Evolutionary conservation across 2,797 vertebrate genomes (phyloP).

Genomic region (Enteromius trimaculatus): DNA sequence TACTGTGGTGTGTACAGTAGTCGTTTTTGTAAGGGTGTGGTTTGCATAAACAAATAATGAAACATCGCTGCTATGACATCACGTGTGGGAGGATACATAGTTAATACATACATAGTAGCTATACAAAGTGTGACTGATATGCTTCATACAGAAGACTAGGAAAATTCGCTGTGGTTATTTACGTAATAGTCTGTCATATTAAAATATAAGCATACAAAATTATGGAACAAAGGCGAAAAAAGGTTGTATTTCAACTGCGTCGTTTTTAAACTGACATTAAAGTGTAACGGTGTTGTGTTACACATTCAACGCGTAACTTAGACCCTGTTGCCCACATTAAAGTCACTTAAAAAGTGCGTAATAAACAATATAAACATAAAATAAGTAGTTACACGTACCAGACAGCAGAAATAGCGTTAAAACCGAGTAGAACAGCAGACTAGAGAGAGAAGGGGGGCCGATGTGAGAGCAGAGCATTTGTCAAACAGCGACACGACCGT

Average conservation of each 20-base stretch:
- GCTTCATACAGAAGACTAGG: neutral
- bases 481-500: slow-evolving; percentile 31
- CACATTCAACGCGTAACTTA: neutral
- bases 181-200: neutral
- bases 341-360: slow-evolving; percentile 6
- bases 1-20: neutral
- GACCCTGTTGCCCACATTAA: neutral
- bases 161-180: neutral
- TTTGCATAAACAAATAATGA: slow-evolving; percentile 25
- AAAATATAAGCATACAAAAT: neutral
- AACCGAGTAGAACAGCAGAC: neutral
- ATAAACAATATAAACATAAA: neutral
- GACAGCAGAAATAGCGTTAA: slow-evolving; percentile 46
- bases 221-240: neutral
- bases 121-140: slow-evolving; percentile 17
- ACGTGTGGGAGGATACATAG: slow-evolving; percentile 31
- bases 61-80: neutral
- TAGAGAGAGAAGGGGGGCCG: neutral
- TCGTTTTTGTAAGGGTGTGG: neutral
- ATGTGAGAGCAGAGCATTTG: slow-evolving; percentile 37
- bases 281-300: slow-evolving; percentile 22
- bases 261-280: neutral
- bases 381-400: slow-evolving; percentile 60
- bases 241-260: neutral
- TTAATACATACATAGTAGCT: neutral